phyloP scores from a whole-genome alignment of 2,797 vertebrate species.

The Eleutherodactylus coqui region DNA sequence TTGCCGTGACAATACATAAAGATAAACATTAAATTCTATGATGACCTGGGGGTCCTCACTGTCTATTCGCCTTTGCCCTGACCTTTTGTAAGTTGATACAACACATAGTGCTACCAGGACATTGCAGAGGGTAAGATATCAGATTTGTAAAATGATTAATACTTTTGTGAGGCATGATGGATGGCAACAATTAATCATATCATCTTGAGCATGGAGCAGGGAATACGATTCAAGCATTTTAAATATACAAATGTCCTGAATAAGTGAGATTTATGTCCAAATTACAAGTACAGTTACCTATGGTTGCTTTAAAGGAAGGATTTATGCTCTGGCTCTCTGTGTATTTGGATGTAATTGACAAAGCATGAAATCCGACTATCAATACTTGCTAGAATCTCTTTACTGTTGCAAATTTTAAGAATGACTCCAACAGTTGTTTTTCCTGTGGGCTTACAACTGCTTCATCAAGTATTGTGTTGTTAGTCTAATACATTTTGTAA shows the following conservation, averaged over 20 bases:
- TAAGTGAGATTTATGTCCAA: constrained; percentile 24
- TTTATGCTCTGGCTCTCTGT: constrained; percentile 24
- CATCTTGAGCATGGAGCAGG: constrained; percentile 32
- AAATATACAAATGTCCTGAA: constrained; percentile 48
- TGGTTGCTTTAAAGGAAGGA: constrained; percentile 15
- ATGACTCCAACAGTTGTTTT: background rate
- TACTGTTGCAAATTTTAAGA: background rate
- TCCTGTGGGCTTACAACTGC: too few relatives aligned
- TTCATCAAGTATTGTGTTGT: too few relatives aligned
- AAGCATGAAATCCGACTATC: constrained; percentile 18
- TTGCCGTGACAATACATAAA: background rate
- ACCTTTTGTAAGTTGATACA: constrained; percentile 44
- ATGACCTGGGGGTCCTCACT: background rate
- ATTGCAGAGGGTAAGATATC: constrained; percentile 36
- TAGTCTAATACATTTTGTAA: too few relatives aligned
- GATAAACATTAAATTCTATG: background rate
- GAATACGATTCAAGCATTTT: constrained; percentile 19
- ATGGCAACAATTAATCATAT: constrained; percentile 58
- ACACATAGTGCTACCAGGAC: constrained; percentile 33
- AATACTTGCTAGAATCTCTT: background rate
- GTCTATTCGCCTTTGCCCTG: background rate
- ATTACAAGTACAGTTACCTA: constrained; percentile 18
- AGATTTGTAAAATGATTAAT: constrained; percentile 51
- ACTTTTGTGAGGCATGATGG: constrained; percentile 37
- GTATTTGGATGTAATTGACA: constrained; percentile 12